Evolutionary conservation across 64 coral and sea anemone genomes (phyloP).

Genomic region (Acropora yongei): DNA sequence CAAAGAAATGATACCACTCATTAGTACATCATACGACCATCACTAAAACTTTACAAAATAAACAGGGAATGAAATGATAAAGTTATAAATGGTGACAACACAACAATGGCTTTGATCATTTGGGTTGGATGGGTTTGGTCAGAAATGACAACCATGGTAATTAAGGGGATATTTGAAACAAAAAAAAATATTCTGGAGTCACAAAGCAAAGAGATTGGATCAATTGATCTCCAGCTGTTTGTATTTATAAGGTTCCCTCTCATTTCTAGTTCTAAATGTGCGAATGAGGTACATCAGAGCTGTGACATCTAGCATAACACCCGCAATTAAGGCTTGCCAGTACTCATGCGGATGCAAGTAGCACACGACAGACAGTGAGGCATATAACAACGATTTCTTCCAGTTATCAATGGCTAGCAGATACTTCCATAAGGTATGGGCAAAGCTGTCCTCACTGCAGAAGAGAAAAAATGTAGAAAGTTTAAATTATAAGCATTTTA

Average conservation of each 20-base stretch:
- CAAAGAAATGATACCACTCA: too few relatives aligned
- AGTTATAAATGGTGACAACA: too few relatives aligned
- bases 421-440: slow-evolving; percentile 75
- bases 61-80: too few relatives aligned
- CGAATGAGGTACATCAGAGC: slow-evolving; percentile 82
- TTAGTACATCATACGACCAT: too few relatives aligned
- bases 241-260: slow-evolving; percentile 79
- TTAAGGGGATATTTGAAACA: neutral
- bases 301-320: slow-evolving; percentile 74
- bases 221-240: slow-evolving; percentile 90
- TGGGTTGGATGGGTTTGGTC: too few relatives aligned
- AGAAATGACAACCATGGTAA: neutral
- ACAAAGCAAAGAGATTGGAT: neutral
- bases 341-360: slow-evolving; percentile 78
- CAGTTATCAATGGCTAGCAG: slow-evolving; percentile 88
- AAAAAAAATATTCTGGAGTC: neutral
- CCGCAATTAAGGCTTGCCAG: slow-evolving; percentile 75
- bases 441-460: slow-evolving; percentile 73
- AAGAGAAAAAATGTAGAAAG: neutral
- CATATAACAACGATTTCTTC: slow-evolving; percentile 91
- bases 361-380: slow-evolving; percentile 79
- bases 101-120: too few relatives aligned
- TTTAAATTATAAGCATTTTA: too few relatives aligned
- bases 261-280: slow-evolving; percentile 81
- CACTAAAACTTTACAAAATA: too few relatives aligned